Percentiles rank a stretch among this genome's conserved stretches.
These are phyloP conservation scores for Neelides sp. DNA, from an alignment of 1,140 invertebrate genomes.

Conservation along the genomic window DNA sequence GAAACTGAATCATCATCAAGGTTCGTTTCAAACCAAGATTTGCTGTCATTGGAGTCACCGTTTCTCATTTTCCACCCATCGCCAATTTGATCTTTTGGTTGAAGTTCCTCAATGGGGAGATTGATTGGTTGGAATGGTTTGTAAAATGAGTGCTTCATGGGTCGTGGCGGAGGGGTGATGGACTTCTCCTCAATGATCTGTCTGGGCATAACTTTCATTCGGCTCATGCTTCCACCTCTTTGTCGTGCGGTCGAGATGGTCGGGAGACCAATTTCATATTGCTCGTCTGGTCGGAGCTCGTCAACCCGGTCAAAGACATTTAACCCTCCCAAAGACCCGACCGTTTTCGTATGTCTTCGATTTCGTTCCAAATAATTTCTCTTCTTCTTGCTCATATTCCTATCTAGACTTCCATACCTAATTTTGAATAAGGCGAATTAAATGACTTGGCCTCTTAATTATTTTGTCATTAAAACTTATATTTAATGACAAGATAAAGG, in stretches of 20 bases:
- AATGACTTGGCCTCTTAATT: too few relatives aligned
- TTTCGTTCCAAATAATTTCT: slow-evolving; percentile 14
- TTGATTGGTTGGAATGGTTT: neutral
- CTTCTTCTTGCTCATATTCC: slow-evolving; percentile 20
- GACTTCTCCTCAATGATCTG: neutral
- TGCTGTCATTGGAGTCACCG: neutral
- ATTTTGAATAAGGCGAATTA: too few relatives aligned
- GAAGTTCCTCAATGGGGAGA: neutral
- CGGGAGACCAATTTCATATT: slow-evolving; percentile 23
- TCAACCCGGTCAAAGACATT: slow-evolving; percentile 8
- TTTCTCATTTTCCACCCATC: neutral
- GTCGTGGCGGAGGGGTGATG: too few relatives aligned
- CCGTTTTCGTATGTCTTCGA: slow-evolving; percentile 24
- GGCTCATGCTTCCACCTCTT: neutral
- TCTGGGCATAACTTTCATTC: neutral
- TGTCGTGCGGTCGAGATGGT: neutral
- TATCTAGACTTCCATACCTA: slow-evolving; percentile 27
- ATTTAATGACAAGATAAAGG: too few relatives aligned
- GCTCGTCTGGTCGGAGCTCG: slow-evolving; percentile 21
- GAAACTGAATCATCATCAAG: neutral
- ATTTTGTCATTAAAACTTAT: too few relatives aligned
- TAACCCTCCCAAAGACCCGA: slow-evolving; percentile 16
- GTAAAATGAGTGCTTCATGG: neutral
- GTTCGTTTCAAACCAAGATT: slow-evolving; percentile 4
- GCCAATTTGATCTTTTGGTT: neutral